Evolutionary conservation across 1,140 invertebrate species (phyloP).

Genomic region (Diorhabda carinulata): DNA sequence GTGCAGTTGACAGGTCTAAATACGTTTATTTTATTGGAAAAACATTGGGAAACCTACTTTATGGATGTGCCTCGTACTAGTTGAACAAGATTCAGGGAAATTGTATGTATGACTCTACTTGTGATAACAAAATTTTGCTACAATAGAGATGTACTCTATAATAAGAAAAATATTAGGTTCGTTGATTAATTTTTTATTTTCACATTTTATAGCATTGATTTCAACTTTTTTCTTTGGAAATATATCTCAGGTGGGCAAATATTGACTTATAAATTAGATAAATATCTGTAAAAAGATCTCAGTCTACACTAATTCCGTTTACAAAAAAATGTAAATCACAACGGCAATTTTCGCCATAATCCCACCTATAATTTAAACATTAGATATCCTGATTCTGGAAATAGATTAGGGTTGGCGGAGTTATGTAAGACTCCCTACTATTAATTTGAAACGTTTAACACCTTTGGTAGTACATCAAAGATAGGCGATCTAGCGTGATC

Average conservation of each 20-base stretch:
- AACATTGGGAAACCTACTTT: too few species aligned
- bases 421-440: slow-evolving; percentile 2
- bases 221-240: background rate
- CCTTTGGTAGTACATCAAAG: slow-evolving; percentile 6
- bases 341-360: background rate
- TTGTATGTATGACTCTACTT: too few species aligned
- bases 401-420: background rate
- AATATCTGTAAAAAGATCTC: background rate
- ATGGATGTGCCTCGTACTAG: too few species aligned
- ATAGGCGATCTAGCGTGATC: slow-evolving; percentile 6
- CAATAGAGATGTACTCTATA: too few species aligned
- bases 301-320: background rate
- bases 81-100: too few species aligned
- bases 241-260: background rate
- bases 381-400: slow-evolving; percentile 1
- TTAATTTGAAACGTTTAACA: slow-evolving; percentile 11
- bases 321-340: background rate
- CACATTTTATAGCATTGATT: background rate
- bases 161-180: too few species aligned
- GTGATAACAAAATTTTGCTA: too few species aligned
- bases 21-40: too few species aligned
- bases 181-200: too few species aligned
- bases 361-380: slow-evolving; percentile 2
- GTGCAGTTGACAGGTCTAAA: too few species aligned
- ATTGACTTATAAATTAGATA: background rate